A percentile compares a stretch with the other conserved stretches of the same genome.
phyloP scores from a whole-genome alignment of 2,888 invertebrate species.

The Spodoptera exigua region DNA sequence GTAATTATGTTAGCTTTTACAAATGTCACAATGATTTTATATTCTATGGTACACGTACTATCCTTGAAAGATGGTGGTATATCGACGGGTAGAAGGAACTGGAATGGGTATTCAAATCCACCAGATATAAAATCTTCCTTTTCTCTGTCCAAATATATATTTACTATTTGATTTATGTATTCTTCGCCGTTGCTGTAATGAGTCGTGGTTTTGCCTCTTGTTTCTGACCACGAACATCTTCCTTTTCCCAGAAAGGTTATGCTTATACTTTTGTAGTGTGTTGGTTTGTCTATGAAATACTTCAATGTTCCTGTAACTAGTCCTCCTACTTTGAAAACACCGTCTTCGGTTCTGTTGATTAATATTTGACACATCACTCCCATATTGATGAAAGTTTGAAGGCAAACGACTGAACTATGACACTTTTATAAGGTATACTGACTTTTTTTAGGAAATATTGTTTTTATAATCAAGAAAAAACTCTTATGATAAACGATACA shows the following conservation, averaged over 20 bases:
- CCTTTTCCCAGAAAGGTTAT: slow-evolving; percentile 55
- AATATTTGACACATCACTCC: not conserved
- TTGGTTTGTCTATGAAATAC: slow-evolving; percentile 50
- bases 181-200: slow-evolving; percentile 35
- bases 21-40: slow-evolving; percentile 23
- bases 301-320: slow-evolving; percentile 50
- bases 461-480: too few species aligned
- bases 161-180: slow-evolving; percentile 33
- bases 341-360: not conserved
- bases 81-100: slow-evolving; percentile 24
- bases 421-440: too few species aligned
- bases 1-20: not conserved
- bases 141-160: slow-evolving; percentile 22
- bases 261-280: slow-evolving; percentile 38
- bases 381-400: not conserved
- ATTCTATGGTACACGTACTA: slow-evolving; percentile 19
- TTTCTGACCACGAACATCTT: slow-evolving; percentile 12
- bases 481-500: too few species aligned
- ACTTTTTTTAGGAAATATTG: too few species aligned
- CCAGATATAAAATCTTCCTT: slow-evolving; percentile 3
- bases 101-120: slow-evolving; percentile 10
- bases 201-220: slow-evolving; percentile 11
- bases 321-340: slow-evolving; percentile 48
- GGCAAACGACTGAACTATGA: too few species aligned
- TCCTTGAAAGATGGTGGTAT: slow-evolving; percentile 25